A percentile compares a stretch with the other conserved stretches of the same genome.
These are phyloP conservation scores for Elegia similella DNA, from an alignment of 2,888 invertebrate genomes.

Conservation along the genomic window DNA sequence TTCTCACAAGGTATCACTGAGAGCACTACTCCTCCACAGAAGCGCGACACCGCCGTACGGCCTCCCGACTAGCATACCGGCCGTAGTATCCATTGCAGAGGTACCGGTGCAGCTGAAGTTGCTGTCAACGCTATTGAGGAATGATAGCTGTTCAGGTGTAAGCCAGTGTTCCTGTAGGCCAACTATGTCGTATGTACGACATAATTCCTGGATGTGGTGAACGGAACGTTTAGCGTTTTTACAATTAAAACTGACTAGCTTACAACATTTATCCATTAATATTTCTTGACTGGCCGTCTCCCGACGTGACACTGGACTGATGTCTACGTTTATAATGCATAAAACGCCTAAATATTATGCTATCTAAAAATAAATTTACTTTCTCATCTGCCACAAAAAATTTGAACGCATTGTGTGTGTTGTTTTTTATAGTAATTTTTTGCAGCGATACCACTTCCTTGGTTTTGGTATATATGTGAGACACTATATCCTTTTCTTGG, in stretches of 20 bases:
- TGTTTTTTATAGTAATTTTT: constrained; percentile 11
- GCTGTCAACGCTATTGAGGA: constrained; percentile 1
- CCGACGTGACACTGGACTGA: not conserved
- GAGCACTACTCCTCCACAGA: constrained; percentile 27
- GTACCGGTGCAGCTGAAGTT: constrained; percentile 16
- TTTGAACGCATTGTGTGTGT: constrained; percentile 21
- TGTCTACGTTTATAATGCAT: constrained; percentile 20
- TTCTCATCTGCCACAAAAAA: constrained; percentile 26
- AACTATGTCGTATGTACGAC: not conserved
- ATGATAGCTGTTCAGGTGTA: constrained; percentile 9
- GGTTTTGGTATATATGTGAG: constrained; percentile 17
- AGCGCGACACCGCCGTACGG: constrained; percentile 21
- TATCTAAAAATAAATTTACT: too few species aligned
- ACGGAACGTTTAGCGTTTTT: constrained; percentile 4
- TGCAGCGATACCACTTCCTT: constrained; percentile 11
- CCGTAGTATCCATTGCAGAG: constrained; percentile 24
- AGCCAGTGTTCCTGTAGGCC: constrained; percentile 9
- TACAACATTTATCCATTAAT: not conserved
- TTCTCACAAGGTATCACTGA: too few species aligned
- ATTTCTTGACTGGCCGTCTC: not conserved
- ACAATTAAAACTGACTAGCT: not conserved
- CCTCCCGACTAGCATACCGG: not conserved
- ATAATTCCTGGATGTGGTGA: not conserved
- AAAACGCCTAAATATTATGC: too few species aligned
- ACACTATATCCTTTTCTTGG: constrained; percentile 16